A percentile compares a stretch with the other conserved stretches of the same genome.
These are phyloP conservation scores for Strigamia crassipes DNA, from an alignment of 2,888 invertebrate species.

Conservation along the genomic window DNA sequence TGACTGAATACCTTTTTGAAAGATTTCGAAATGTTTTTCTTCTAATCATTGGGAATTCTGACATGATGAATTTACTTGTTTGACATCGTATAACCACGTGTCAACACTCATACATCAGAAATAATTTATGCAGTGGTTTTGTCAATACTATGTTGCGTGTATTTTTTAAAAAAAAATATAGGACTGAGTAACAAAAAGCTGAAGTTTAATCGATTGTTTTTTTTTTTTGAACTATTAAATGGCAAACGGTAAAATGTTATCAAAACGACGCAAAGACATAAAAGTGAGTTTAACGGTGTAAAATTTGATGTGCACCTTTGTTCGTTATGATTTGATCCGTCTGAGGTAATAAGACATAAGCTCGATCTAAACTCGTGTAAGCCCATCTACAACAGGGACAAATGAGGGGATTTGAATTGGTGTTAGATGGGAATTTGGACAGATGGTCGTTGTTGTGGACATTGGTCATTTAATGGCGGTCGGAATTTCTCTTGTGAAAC, in stretches of 20 bases:
- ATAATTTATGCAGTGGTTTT: not conserved
- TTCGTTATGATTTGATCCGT: conserved; percentile 39
- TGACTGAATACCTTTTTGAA: not conserved
- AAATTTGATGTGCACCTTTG: conserved; percentile 42
- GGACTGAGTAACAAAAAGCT: not conserved
- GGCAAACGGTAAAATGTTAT: conserved; percentile 9
- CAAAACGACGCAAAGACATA: conserved; percentile 29
- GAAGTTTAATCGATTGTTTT: not conserved
- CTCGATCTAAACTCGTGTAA: conserved; percentile 32
- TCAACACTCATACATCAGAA: not conserved
- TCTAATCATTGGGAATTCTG: not conserved
- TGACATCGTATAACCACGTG: not conserved
- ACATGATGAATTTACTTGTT: conserved; percentile 13
- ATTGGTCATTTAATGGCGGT: conserved; percentile 37
- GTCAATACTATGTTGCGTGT: not conserved
- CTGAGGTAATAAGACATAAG: conserved; percentile 24
- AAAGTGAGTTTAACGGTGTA: conserved; percentile 14
- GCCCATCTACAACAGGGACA: conserved; percentile 38
- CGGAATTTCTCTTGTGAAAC: conserved; percentile 29
- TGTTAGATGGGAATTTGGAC: conserved; percentile 42
- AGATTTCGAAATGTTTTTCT: not conserved
- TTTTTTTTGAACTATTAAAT: not conserved
- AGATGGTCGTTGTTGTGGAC: conserved; percentile 40
- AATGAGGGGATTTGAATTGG: conserved; percentile 42
- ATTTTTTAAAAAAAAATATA: not conserved